Percentiles rank a stretch among this genome's conserved stretches.
Conservation (phyloP, 2,888 invertebrate species). For the Exephanes ischioxanthus region DNA sequence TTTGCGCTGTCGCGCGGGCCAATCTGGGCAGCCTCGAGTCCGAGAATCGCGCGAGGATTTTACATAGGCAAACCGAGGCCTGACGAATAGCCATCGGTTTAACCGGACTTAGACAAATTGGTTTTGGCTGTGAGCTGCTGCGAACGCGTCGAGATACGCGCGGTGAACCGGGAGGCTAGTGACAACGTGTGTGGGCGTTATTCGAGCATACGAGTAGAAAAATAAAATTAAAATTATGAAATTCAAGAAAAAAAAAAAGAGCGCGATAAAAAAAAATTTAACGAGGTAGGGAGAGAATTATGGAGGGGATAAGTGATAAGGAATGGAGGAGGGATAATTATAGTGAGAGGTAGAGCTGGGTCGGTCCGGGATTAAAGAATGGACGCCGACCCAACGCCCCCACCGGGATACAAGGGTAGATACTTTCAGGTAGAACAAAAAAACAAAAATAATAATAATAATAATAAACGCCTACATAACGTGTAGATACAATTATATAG, state of each 20-base stretch:
- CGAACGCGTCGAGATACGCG: conserved; percentile 72
- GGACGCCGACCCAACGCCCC: conserved; percentile 68
- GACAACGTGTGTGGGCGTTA: conserved; percentile 50
- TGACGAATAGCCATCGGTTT: conserved; percentile 61
- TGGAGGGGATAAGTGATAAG: conserved; percentile 35
- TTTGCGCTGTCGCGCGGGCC: conserved; percentile 2
- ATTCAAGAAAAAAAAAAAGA: conserved; percentile 5
- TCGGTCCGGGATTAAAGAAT: conserved; percentile 44
- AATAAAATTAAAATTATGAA: conserved; percentile 40
- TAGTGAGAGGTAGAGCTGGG: conserved; percentile 56
- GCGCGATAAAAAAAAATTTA: background rate
- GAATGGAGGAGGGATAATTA: conserved; percentile 25
- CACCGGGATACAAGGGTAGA: conserved; percentile 84
- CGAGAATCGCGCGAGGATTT: conserved; percentile 27
- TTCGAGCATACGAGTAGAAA: conserved; percentile 55
- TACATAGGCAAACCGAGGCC: conserved; percentile 35
- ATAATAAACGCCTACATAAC: conserved; percentile 74
- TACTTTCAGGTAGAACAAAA: conserved; percentile 74
- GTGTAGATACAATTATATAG: conserved; percentile 61
- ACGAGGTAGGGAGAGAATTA: conserved; percentile 6
- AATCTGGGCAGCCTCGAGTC: background rate
- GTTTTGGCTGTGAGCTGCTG: conserved; percentile 80
- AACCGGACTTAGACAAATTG: conserved; percentile 66
- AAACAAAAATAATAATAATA: conserved; percentile 69
- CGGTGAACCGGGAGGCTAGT: conserved; percentile 47